Evolutionary conservation across 2,888 invertebrate species (phyloP).

Genomic region (Apamea epomidion): DNA sequence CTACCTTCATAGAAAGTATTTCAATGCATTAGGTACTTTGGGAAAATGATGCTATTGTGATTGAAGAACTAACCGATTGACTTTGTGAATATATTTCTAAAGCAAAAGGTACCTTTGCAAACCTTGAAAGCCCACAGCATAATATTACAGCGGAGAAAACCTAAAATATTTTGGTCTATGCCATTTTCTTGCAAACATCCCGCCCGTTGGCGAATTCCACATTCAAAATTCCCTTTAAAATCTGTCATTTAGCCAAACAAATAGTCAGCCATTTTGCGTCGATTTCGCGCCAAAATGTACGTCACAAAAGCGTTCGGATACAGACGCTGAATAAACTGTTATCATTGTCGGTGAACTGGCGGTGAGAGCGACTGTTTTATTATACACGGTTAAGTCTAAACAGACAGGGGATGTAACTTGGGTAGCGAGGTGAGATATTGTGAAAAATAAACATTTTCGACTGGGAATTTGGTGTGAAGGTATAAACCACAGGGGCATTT

Average conservation of each 20-base stretch:
- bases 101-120: not conserved
- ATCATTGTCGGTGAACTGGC: conserved; percentile 79
- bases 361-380: conserved; percentile 80
- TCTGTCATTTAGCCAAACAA: conserved; percentile 67
- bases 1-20: not conserved
- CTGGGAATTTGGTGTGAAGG: not conserved
- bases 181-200: conserved; percentile 8
- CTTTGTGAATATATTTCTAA: not conserved
- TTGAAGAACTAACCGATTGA: not conserved
- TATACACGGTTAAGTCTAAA: conserved; percentile 80
- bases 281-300: conserved; percentile 82
- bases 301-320: conserved; percentile 76
- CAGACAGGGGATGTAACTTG: conserved; percentile 69
- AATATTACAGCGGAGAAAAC: not conserved
- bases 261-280: conserved; percentile 74
- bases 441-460: not conserved
- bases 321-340: conserved; percentile 82
- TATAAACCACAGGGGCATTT: not conserved
- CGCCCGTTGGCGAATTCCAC: not conserved
- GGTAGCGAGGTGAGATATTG: not conserved
- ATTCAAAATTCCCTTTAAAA: conserved; percentile 42
- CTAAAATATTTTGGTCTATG: not conserved
- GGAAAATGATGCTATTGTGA: not conserved
- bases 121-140: not conserved
- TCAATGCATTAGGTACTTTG: not conserved